Evolutionary conservation across 2,797 vertebrate species (phyloP), one percentile per base, ranked within the genome.

Genomic region (Scyliorhinus canicula): DNA sequence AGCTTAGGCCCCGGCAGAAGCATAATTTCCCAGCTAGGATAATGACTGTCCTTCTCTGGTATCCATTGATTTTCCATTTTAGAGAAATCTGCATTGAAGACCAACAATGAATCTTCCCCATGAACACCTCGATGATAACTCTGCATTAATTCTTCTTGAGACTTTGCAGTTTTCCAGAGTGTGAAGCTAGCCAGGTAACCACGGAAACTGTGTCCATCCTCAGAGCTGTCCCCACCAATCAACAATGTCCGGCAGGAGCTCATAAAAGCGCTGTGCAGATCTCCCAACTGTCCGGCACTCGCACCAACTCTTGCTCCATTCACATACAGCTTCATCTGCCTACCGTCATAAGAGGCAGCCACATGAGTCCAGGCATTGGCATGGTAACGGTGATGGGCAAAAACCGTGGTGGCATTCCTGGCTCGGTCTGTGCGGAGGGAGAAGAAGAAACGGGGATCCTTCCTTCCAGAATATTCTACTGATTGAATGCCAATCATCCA

Each of bases 401-500:
- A 96, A 95, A 99, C 96, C 0, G 97, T 97, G 0, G 98, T 99
- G 95, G 98, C 97, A 0, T 97, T 96, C 55, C 96, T 96, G 0
- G 98, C 97, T 40, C 98, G 97, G 96, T 99, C 99, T 0, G 99
- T 99, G 71, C 98, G 98, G 0, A 99, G 97, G 0, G 97, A 98
- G 97, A 99, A 99, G 97, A 98, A 99, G 97, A 98, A 99, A 57
- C 98, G 97, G 3, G 98, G 98, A 0, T 99, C 98, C 96, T 97
- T 98, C 97, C 96, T 97, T 95, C 97, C 97, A 0, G 93, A 65
- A 0, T 97, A 97, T 95, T 98, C 97, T 95, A 97, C 95, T 0
- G 98, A 98, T 0, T 96, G 98, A 96, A 99, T 98, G 8, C 99
- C 99, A 60, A 99, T 97, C 0, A 98, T 98, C 99, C 99, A 99